These are phyloP conservation scores for Seira musarum DNA, from an alignment of 2,888 invertebrate genomes.

Conservation along the genomic window DNA sequence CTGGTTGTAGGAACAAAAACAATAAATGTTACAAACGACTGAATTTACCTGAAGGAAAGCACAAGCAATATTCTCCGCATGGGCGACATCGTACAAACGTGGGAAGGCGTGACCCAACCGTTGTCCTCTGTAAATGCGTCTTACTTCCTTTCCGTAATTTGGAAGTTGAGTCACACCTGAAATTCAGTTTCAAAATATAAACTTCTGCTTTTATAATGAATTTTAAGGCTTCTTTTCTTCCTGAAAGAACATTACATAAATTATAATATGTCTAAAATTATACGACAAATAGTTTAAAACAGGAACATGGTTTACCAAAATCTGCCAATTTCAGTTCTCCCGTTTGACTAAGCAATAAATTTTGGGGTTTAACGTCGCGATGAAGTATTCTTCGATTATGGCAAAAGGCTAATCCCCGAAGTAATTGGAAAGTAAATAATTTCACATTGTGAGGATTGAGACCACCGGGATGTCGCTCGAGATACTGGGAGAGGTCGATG, in stretches of 20 bases:
- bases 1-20: too few relatives aligned
- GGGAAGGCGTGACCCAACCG: constrained; percentile 91
- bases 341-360: constrained; percentile 95
- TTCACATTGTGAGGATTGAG: constrained; percentile 95
- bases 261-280: too few relatives aligned
- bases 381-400: constrained; percentile 97
- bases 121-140: constrained; percentile 82
- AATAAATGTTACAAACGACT: too few relatives aligned
- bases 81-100: constrained; percentile 87
- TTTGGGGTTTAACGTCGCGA: constrained; percentile 98
- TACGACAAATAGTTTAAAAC: too few relatives aligned
- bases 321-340: constrained; percentile 99
- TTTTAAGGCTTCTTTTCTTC: too few relatives aligned
- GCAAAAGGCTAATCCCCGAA: constrained; percentile 96
- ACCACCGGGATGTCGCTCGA: constrained; percentile 96
- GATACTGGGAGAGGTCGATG: constrained; percentile 98
- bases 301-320: constrained; percentile 84
- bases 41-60: constrained; percentile 79
- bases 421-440: constrained; percentile 96
- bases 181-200: too few relatives aligned
- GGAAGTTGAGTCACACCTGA: constrained; percentile 89
- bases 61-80: constrained; percentile 91
- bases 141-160: constrained; percentile 85
- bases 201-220: too few relatives aligned
- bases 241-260: too few relatives aligned